A percentile compares a stretch with the other conserved stretches of the same genome.
Conservation (phyloP, 30 jellyfish, hydroid and myxozoan species). For the Hydractinia echinata region DNA sequence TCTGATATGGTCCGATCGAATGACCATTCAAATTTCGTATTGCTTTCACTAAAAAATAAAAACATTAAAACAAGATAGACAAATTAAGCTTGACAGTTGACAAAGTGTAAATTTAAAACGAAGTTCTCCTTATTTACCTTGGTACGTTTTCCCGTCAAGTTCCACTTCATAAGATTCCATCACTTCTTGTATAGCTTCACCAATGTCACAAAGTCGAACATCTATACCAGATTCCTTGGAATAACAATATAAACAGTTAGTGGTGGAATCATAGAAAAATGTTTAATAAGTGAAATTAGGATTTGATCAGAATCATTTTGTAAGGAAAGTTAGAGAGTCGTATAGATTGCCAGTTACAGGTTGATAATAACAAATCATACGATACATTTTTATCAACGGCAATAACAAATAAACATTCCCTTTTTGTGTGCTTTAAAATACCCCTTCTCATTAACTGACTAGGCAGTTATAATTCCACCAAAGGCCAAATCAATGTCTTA, state of each 20-base stretch:
- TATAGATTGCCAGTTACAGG: too few relatives aligned
- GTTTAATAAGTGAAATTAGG: background rate
- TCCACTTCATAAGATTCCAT: conserved; percentile 99
- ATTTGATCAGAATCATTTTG: too few relatives aligned
- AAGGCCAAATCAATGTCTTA: too few relatives aligned
- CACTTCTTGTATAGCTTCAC: conserved; percentile 97
- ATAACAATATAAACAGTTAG: background rate
- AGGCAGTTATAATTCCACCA: too few relatives aligned
- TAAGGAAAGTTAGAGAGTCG: too few relatives aligned
- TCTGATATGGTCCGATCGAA: conserved; percentile 88
- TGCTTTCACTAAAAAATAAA: conserved; percentile 56
- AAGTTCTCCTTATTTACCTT: conserved; percentile 43
- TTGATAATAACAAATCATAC: too few relatives aligned
- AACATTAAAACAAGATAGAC: background rate
- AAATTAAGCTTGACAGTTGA: background rate
- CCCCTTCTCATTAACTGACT: too few relatives aligned
- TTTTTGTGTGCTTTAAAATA: too few relatives aligned
- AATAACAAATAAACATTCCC: too few relatives aligned
- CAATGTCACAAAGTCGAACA: conserved; percentile 97
- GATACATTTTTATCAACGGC: too few relatives aligned
- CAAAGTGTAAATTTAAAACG: background rate
- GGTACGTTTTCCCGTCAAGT: conserved; percentile 92
- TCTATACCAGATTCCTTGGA: conserved; percentile 98
- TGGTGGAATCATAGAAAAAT: background rate
- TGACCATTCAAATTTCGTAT: conserved; percentile 95